Evolutionary conservation across 2,113 vertebrate genomes (phyloP).

Genomic region (Cacatua alba): DNA sequence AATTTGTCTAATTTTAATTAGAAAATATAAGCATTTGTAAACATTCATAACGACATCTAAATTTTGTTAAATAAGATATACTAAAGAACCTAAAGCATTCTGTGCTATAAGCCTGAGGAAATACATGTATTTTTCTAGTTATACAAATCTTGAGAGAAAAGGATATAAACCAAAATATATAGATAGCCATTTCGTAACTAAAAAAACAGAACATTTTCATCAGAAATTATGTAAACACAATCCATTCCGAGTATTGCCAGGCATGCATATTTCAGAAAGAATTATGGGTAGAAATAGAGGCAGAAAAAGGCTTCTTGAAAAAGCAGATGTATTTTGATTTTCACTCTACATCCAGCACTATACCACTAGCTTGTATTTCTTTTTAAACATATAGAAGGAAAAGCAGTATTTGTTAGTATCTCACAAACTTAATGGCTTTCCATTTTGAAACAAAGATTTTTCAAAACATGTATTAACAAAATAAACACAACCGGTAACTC

Average conservation of each 20-base stretch:
- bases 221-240: conserved; percentile 20
- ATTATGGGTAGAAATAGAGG: not conserved
- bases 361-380: not conserved
- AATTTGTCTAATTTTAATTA: not conserved
- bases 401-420: not conserved
- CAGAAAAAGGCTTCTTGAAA: conserved; percentile 22
- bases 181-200: not conserved
- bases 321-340: conserved; percentile 23
- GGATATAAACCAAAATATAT: not conserved
- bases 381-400: not conserved
- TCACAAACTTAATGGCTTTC: not conserved
- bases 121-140: not conserved
- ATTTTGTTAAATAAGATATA: not conserved
- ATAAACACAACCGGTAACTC: not conserved
- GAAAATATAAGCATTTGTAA: not conserved
- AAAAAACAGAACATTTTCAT: not conserved
- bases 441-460: not conserved
- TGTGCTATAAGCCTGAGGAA: not conserved
- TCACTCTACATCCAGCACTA: not conserved
- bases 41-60: not conserved
- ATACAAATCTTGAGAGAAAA: not conserved
- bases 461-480: not conserved
- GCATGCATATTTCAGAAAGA: conserved; percentile 1
- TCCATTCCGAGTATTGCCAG: not conserved
- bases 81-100: not conserved